Conservation (phyloP, 35 echinoderm and acorn worm species). For the Chiridota heheva region DNA sequence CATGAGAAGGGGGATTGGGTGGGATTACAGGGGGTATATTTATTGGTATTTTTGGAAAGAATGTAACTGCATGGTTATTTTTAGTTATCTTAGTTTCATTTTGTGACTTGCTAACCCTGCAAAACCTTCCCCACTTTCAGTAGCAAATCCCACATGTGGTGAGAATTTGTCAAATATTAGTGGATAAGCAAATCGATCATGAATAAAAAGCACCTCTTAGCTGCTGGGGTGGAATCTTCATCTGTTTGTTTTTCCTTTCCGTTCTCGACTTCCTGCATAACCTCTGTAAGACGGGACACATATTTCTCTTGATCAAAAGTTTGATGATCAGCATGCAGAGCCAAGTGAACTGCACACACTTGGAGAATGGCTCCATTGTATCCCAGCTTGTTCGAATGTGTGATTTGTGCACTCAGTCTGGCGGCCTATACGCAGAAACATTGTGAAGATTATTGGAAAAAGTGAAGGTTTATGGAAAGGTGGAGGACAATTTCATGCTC, state of each 20-base stretch:
- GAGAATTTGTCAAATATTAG: no score
- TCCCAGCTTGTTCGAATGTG: conserved; percentile 75
- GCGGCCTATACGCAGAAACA: conserved; percentile 56
- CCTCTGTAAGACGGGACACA: conserved; percentile 54
- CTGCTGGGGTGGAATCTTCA: no score
- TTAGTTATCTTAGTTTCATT: no score
- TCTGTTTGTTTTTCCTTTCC: not conserved
- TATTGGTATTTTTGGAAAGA: no score
- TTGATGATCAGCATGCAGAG: conserved; percentile 50
- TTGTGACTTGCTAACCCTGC: no score
- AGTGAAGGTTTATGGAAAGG: not conserved
- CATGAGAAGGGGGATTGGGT: no score
- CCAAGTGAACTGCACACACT: conserved; percentile 70
- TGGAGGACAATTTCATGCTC: not conserved
- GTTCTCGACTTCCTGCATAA: conserved; percentile 70
- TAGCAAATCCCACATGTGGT: no score
- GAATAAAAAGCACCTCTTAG: no score
- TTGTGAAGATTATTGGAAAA: not conserved
- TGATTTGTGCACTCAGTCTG: conserved; percentile 62
- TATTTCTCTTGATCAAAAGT: conserved; percentile 50
- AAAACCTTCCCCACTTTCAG: no score
- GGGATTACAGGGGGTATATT: no score
- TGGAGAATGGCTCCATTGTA: conserved; percentile 90
- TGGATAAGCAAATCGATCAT: no score
- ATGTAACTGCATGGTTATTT: no score